Evolutionary conservation across 1,140 invertebrate genomes (phyloP), one percentile per base, ranked within the genome.

Genomic region (Sycobia sp.): DNA sequence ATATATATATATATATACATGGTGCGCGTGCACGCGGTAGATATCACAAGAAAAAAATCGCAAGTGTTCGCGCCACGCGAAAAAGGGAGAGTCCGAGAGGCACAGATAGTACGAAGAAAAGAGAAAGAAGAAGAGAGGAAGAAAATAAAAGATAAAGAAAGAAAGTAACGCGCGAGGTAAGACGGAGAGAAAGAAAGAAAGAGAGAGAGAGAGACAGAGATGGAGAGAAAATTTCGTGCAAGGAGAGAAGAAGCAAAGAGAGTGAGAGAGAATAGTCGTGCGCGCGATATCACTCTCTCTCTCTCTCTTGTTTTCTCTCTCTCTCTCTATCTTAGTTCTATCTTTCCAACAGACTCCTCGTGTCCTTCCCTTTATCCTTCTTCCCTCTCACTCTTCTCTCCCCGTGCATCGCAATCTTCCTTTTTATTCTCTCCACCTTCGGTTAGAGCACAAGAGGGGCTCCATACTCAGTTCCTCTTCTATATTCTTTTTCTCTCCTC

Each of bases 361-460:
- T 54, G 50, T 62, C 50, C 59, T 62, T 39, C 38, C 14, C 14
- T n/a, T 43, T 29, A 49, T 60, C 41, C 38, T 53, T 22, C n/a
- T 27, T 18, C 46, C 25, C 13, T 36, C 18, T 59, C 34, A 3
- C 16, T 34, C 23, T 43, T 57, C 47, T 51, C 11, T 2, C n/a
- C 34, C n/a, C n/a, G n/a, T n/a, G n/a, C n/a, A n/a, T n/a, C n/a
- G n/a, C n/a, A n/a, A n/a, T n/a, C 49, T 41, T 34, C 18, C 4
- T 54, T 55, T 53, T 53, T n/a, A n/a, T n/a, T 38, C 22, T 39
- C 47, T 41, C 34, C 46, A 51, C 34, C 57, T 50, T 14, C 47
- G 34, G n/a, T n/a, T n/a, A n/a, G n/a, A n/a, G n/a, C 36, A 53
- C 22, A n/a, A 9, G n/a, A 47, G 49, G 49, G 18, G 1, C 39